These are phyloP conservation scores for Heliopora coerulea DNA, from an alignment of 92 coral and sea anemone species.

Conservation along the genomic window DNA sequence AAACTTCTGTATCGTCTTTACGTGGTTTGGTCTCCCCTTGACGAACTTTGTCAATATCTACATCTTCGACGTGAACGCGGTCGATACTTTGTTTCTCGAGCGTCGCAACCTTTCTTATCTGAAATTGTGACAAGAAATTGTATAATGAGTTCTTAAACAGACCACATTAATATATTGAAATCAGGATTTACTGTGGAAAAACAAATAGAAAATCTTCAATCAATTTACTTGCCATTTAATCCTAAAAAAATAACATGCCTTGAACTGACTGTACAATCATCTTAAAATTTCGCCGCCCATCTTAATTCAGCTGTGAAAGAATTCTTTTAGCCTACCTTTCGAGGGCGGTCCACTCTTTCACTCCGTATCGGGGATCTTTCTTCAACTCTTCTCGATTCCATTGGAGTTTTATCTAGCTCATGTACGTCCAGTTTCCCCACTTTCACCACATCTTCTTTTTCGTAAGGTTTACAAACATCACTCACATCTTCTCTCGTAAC, in stretches of 20 bases:
- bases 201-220: neutral
- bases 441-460: constrained; percentile 13
- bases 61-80: neutral
- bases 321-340: neutral
- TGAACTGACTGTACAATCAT: too few species aligned
- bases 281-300: neutral
- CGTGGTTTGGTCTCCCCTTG: neutral
- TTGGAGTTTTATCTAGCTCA: neutral
- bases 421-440: neutral
- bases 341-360: neutral
- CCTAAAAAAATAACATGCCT: too few species aligned
- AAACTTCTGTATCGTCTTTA: neutral
- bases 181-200: too few species aligned
- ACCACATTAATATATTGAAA: too few species aligned
- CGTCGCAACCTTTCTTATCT: neutral
- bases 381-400: constrained; percentile 1
- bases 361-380: neutral
- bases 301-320: neutral
- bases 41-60: neutral
- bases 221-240: too few species aligned
- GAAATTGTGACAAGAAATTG: too few species aligned
- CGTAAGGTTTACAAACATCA: neutral
- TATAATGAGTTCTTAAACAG: too few species aligned
- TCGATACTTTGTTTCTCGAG: neutral
- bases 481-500: neutral